Percentiles rank a stretch among this genome's conserved stretches.
These are phyloP conservation scores for Netelia virgata DNA, from an alignment of 2,888 invertebrate genomes.

Conservation along the genomic window DNA sequence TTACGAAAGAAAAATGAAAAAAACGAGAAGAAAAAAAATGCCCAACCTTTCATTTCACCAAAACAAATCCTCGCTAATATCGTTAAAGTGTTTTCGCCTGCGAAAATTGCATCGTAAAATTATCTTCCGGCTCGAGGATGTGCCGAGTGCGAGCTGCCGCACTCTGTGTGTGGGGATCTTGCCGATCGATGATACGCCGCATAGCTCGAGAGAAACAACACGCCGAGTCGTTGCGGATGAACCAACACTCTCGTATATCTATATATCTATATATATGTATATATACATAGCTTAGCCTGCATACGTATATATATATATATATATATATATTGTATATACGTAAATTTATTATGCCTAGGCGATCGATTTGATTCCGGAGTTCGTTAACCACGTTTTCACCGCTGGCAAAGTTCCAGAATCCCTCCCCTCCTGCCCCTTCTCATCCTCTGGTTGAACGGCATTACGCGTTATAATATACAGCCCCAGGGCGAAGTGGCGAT, in stretches of 20 bases:
- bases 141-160: too few relatives aligned
- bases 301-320: not conserved
- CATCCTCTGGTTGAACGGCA: not conserved
- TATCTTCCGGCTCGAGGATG: not conserved
- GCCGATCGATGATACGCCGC: constrained; percentile 26
- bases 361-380: constrained; percentile 60
- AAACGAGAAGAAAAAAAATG: not conserved
- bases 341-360: constrained; percentile 29
- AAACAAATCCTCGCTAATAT: too few relatives aligned
- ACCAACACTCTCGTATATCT: not conserved
- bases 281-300: too few relatives aligned
- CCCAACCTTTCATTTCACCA: too few relatives aligned
- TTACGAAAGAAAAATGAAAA: not conserved
- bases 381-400: constrained; percentile 64
- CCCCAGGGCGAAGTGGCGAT: not conserved
- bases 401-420: constrained; percentile 56
- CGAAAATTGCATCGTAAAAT: not conserved
- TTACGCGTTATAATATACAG: not conserved
- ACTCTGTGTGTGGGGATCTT: constrained; percentile 13
- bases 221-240: constrained; percentile 28
- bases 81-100: too few relatives aligned
- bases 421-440: too few relatives aligned
- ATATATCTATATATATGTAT: not conserved
- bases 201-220: constrained; percentile 20
- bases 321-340: not conserved